phyloP scores from a whole-genome alignment of 2,797 vertebrate genomes.

The Malurus leucopterus region DNA sequence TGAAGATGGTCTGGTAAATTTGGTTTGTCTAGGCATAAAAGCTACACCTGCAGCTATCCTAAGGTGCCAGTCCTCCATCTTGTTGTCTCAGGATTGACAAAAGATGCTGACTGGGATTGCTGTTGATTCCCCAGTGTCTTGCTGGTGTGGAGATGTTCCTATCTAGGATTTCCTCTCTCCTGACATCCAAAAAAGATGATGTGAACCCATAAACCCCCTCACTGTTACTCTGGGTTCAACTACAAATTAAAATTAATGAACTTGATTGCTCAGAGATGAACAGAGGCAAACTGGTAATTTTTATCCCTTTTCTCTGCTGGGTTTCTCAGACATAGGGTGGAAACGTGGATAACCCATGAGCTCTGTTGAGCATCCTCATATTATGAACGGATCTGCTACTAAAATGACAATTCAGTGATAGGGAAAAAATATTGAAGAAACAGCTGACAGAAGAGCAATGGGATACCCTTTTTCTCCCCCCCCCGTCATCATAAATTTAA shows the following conservation, averaged over 20 bases:
- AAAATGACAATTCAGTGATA: not conserved
- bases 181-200: not conserved
- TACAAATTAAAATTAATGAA: not conserved
- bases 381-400: not conserved
- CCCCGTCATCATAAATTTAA: not conserved
- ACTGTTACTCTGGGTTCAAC: not conserved
- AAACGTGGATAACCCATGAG: not conserved
- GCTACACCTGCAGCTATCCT: not conserved
- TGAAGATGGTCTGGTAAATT: not conserved
- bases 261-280: not conserved
- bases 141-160: not conserved
- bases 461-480: not conserved
- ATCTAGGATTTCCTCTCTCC: not conserved
- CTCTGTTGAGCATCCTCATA: not conserved
- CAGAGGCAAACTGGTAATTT: not conserved
- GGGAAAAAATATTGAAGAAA: not conserved
- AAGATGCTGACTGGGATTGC: not conserved
- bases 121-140: not conserved
- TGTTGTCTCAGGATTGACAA: not conserved
- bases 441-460: not conserved
- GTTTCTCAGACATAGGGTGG: not conserved
- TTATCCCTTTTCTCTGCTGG: not conserved
- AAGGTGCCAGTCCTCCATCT: not conserved
- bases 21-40: not conserved
- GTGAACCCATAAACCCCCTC: accelerated